A percentile compares a stretch with the other conserved stretches of the same genome.
Conservation (phyloP, 2,888 invertebrate species). For the Nycteola revayana region DNA sequence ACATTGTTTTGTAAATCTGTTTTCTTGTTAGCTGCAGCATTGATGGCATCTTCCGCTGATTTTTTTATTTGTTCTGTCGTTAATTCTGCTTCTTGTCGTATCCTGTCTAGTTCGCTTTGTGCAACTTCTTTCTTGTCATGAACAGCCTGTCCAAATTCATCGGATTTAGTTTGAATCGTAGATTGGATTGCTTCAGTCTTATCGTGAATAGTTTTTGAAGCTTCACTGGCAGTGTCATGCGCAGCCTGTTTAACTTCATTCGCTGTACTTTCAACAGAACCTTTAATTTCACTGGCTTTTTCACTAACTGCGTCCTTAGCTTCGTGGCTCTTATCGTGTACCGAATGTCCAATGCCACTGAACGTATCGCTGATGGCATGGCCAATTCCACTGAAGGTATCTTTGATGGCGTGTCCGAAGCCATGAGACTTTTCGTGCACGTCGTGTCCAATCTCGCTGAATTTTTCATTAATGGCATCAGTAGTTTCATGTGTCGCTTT, state of each 20-base stretch:
- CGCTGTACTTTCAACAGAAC: conserved; percentile 25
- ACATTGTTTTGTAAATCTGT: conserved; percentile 50
- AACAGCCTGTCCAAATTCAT: conserved; percentile 43
- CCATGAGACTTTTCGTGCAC: conserved; percentile 31
- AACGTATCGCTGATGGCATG: conserved; percentile 36
- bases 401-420: conserved; percentile 31
- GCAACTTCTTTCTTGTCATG: conserved; percentile 53
- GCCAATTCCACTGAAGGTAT: conserved; percentile 31
- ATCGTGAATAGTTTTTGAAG: conserved; percentile 35
- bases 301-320: conserved; percentile 28
- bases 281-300: conserved; percentile 32
- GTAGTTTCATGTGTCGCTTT: conserved; percentile 18
- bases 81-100: conserved; percentile 68
- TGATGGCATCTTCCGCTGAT: conserved; percentile 63
- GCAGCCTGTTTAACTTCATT: conserved; percentile 24
- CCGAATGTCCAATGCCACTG: conserved; percentile 25
- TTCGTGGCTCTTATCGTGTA: conserved; percentile 34
- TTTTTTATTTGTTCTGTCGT: conserved; percentile 72
- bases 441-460: conserved; percentile 21
- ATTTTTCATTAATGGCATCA: conserved; percentile 24
- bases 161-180: conserved; percentile 41
- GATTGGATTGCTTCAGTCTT: conserved; percentile 44
- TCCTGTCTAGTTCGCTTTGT: conserved; percentile 61
- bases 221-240: conserved; percentile 33
- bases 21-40: conserved; percentile 59